These are phyloP conservation scores for Coendou prehensilis DNA, from an alignment of 2,797 vertebrate species.

Conservation along the genomic window DNA sequence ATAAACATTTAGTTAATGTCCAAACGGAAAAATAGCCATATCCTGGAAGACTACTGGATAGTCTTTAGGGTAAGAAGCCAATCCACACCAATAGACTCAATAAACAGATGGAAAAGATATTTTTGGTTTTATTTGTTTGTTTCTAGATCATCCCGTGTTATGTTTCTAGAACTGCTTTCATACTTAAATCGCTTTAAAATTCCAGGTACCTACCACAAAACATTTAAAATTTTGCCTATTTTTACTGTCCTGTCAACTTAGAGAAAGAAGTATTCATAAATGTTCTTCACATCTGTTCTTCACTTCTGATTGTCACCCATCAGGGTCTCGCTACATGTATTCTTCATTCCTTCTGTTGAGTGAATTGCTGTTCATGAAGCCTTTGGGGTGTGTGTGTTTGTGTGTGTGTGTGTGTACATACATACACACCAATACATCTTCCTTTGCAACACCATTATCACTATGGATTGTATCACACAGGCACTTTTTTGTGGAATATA, in stretches of 20 bases:
- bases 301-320: background rate
- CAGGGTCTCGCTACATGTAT: background rate
- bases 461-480: background rate
- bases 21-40: background rate
- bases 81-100: background rate
- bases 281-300: background rate
- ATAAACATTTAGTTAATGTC: background rate
- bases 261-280: background rate
- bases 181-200: background rate
- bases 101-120: background rate
- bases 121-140: background rate
- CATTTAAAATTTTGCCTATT: background rate
- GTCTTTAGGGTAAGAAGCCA: background rate
- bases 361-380: background rate
- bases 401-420: background rate
- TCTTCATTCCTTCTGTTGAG: background rate
- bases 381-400: background rate
- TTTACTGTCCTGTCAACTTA: background rate
- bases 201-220: background rate
- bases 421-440: background rate
- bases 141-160: accelerated
- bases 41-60: background rate
- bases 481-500: background rate
- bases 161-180: background rate
- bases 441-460: background rate